Evolutionary conservation across 2,888 invertebrate species (phyloP).

Genomic region (Monopis laevigella): DNA sequence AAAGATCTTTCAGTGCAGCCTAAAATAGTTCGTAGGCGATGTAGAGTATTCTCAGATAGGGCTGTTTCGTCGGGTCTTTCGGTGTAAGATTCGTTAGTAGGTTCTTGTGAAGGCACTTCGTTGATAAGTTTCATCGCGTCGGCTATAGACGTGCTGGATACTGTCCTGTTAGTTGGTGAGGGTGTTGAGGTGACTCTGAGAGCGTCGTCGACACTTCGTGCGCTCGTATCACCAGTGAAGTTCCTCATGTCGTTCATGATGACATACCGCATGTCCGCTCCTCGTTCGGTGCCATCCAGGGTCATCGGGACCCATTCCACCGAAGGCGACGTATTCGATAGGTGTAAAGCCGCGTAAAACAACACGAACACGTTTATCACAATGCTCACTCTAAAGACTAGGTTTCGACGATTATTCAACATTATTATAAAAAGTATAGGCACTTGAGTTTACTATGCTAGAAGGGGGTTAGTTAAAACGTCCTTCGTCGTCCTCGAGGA

Average conservation of each 20-base stretch:
- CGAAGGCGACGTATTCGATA: conserved; percentile 35
- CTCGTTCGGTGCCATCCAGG: conserved; percentile 41
- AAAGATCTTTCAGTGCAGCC: conserved; percentile 73
- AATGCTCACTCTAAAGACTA: conserved; percentile 78
- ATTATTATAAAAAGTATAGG: conserved; percentile 43
- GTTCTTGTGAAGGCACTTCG: conserved; percentile 34
- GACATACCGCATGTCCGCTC: conserved; percentile 34
- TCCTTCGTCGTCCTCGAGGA: conserved; percentile 65
- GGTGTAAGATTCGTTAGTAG: conserved; percentile 33
- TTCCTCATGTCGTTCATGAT: conserved; percentile 35
- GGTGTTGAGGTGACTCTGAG: conserved; percentile 54
- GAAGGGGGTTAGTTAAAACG: conserved; percentile 37
- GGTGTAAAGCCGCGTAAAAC: conserved; percentile 75
- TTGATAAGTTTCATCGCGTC: conserved; percentile 44
- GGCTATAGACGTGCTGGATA: conserved; percentile 48
- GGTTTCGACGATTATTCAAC: conserved; percentile 69
- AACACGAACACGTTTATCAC: conserved; percentile 77
- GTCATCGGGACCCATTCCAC: conserved; percentile 49
- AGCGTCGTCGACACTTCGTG: conserved; percentile 37
- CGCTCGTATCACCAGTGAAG: conserved; percentile 35
- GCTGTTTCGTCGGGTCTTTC: conserved; percentile 48
- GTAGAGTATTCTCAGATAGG: conserved; percentile 42
- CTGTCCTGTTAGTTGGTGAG: conserved; percentile 46
- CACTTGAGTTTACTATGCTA: conserved; percentile 51
- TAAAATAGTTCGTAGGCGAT: conserved; percentile 53